A percentile compares a stretch with the other conserved stretches of the same genome.
These are phyloP conservation scores for Champsocephalus esox DNA, from an alignment of 2,797 vertebrate species.

Conservation along the genomic window DNA sequence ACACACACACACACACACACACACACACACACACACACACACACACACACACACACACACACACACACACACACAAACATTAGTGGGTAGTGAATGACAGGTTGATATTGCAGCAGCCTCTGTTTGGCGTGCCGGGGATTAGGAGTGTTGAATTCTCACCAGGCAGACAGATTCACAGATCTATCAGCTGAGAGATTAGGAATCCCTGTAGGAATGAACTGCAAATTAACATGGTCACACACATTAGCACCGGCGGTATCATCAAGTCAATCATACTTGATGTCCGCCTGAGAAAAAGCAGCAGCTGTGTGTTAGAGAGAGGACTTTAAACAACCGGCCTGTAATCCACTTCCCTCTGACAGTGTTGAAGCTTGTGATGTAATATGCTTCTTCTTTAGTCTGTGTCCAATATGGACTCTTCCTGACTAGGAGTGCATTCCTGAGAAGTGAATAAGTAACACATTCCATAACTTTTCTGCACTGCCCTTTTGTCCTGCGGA, in stretches of 20 bases:
- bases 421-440: not conserved
- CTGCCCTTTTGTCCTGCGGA: not conserved
- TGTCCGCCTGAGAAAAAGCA: constrained; percentile 44
- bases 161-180: constrained; percentile 68
- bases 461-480: not conserved
- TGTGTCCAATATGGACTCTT: not conserved
- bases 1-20: no score
- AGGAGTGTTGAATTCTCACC: constrained; percentile 61
- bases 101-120: constrained; percentile 65
- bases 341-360: constrained; percentile 46
- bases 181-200: constrained; percentile 65
- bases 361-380: not conserved
- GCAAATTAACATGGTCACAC: constrained; percentile 73
- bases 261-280: constrained; percentile 64
- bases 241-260: constrained; percentile 68
- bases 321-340: constrained; percentile 45
- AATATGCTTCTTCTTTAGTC: constrained; percentile 4
- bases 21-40: no score
- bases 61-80: not conserved
- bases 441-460: not conserved
- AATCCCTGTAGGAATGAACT: constrained; percentile 56
- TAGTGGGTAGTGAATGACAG: constrained; percentile 65
- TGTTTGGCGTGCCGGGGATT: constrained; percentile 55
- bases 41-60: no score
- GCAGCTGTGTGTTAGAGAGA: constrained; percentile 54